Evolutionary conservation across 2,797 vertebrate genomes (phyloP).

Genomic region (Orientallactaga sibirica): DNA sequence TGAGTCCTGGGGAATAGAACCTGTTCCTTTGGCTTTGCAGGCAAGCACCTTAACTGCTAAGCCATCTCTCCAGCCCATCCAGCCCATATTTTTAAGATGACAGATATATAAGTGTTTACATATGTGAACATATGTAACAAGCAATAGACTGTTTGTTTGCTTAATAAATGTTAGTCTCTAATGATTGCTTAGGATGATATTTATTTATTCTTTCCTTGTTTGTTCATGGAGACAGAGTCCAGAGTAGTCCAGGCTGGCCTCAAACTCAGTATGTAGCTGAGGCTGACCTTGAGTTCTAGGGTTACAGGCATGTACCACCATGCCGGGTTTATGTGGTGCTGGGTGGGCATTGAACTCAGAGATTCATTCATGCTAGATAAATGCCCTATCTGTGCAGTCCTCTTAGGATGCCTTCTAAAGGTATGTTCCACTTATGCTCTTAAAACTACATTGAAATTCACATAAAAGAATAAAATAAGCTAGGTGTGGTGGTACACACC

Average conservation of each 20-base stretch:
- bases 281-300: background rate
- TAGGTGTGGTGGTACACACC: too few relatives aligned
- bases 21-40: too few relatives aligned
- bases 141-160: background rate
- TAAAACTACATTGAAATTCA: slow-evolving; percentile 47
- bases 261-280: background rate
- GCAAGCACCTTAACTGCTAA: too few relatives aligned
- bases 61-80: too few relatives aligned
- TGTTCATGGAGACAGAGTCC: background rate
- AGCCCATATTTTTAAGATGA: background rate
- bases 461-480: too few relatives aligned
- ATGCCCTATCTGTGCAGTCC: too few relatives aligned
- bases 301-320: background rate
- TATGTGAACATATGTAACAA: background rate
- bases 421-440: background rate
- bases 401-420: slow-evolving; percentile 11
- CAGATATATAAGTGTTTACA: background rate
- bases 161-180: slow-evolving; percentile 7
- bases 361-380: too few relatives aligned
- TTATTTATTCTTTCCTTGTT: too few relatives aligned
- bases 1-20: too few relatives aligned
- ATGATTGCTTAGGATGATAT: background rate
- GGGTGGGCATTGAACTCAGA: too few relatives aligned
- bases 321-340: too few relatives aligned
- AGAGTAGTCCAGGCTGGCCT: background rate